phyloP scores from a whole-genome alignment of 2,888 invertebrate genomes.

The Dasypogon diadema region DNA sequence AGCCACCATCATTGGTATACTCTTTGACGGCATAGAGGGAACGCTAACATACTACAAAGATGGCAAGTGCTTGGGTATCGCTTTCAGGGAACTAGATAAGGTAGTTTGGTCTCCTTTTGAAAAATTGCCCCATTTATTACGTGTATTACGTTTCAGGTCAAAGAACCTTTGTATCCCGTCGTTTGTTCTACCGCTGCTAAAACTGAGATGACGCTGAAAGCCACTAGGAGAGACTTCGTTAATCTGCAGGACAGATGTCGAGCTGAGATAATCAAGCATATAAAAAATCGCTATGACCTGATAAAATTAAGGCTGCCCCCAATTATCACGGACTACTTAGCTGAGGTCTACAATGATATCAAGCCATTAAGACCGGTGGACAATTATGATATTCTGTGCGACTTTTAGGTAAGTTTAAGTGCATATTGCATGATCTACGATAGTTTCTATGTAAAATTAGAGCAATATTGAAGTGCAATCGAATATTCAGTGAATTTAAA shows the following conservation, averaged over 20 bases:
- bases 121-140: neutral
- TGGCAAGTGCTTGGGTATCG: slow-evolving; percentile 77
- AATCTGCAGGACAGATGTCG: slow-evolving; percentile 78
- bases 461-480: too few relatives aligned
- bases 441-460: too few relatives aligned
- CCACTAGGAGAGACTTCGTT: slow-evolving; percentile 74
- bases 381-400: slow-evolving; percentile 66
- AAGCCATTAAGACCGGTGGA: slow-evolving; percentile 66
- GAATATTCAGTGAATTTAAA: too few relatives aligned
- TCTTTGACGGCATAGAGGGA: slow-evolving; percentile 78
- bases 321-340: slow-evolving; percentile 72
- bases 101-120: slow-evolving; percentile 57
- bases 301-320: slow-evolving; percentile 73
- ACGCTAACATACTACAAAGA: slow-evolving; percentile 80
- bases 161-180: slow-evolving; percentile 76
- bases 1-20: slow-evolving; percentile 75
- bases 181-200: slow-evolving; percentile 81
- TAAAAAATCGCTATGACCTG: slow-evolving; percentile 70
- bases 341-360: slow-evolving; percentile 70
- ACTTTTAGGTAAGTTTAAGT: slow-evolving; percentile 57
- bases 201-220: slow-evolving; percentile 77
- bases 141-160: slow-evolving; percentile 62
- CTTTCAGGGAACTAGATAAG: slow-evolving; percentile 75
- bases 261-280: slow-evolving; percentile 73
- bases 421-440: too few relatives aligned